Percentiles rank a stretch among this genome's conserved stretches.
phyloP scores from a whole-genome alignment of 2,888 invertebrate species.

The Cerastis leucographa region DNA sequence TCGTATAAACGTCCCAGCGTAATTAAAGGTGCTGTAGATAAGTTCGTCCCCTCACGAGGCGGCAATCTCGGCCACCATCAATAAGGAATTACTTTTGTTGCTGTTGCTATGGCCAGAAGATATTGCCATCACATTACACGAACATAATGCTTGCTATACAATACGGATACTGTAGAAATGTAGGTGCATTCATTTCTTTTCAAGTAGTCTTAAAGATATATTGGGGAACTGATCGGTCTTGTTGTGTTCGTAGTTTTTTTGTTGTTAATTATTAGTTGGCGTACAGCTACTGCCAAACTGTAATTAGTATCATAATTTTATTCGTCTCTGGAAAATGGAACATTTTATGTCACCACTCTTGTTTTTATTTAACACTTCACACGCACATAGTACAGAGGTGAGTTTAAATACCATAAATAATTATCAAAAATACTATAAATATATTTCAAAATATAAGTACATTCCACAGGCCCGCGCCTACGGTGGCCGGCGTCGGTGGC shows the following conservation, averaged over 20 bases:
- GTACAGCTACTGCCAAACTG: neutral
- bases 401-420: too few relatives aligned
- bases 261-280: neutral
- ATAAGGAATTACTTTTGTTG: constrained; percentile 88
- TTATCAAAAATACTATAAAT: too few relatives aligned
- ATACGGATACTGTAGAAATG: constrained; percentile 43
- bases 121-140: constrained; percentile 55
- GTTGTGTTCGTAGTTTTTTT: neutral
- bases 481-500: too few relatives aligned
- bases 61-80: constrained; percentile 82
- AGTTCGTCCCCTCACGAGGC: constrained; percentile 81
- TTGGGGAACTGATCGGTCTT: constrained; percentile 33
- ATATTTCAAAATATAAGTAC: too few relatives aligned
- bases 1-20: constrained; percentile 75
- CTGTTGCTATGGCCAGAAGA: constrained; percentile 77
- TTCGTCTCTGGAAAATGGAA: neutral
- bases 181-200: constrained; percentile 69
- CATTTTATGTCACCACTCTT: neutral
- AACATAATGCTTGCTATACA: constrained; percentile 55
- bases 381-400: too few relatives aligned
- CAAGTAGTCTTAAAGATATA: constrained; percentile 67
- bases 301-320: neutral
- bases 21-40: constrained; percentile 84
- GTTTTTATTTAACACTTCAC: neutral
- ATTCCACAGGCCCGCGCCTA: too few relatives aligned